A percentile compares a stretch with the other conserved stretches of the same genome.
phyloP scores from a whole-genome alignment of 2,113 vertebrate genomes.

The Ranitomeya imitator region DNA sequence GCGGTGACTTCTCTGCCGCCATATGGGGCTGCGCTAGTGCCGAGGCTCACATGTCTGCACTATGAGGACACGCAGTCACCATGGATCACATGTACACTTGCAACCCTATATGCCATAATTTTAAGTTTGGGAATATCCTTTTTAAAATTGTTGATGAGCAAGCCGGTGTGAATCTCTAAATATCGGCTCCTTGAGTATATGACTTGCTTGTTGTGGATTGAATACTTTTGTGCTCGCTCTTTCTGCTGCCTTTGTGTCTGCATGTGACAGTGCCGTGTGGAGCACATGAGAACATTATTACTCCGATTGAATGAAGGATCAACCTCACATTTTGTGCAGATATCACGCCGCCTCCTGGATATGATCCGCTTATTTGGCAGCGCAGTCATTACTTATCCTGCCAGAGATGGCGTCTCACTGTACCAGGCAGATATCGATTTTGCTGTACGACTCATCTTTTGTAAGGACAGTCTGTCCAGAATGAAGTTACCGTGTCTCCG shows the following conservation, averaged over 20 bases:
- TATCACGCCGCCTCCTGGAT: neutral
- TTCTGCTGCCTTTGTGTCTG: neutral
- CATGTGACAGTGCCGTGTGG: neutral
- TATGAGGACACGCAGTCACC: too few species aligned
- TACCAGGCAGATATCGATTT: slow-evolving; percentile 31
- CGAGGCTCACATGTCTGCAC: too few species aligned
- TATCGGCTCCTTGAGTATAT: too few species aligned
- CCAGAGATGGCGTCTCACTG: neutral
- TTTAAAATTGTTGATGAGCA: too few species aligned
- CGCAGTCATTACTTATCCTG: neutral
- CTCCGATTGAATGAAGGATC: neutral
- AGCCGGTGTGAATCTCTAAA: too few species aligned
- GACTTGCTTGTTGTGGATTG: too few species aligned
- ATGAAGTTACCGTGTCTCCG: slow-evolving; percentile 12
- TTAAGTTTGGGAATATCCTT: too few species aligned
- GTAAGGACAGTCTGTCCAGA: slow-evolving; percentile 23
- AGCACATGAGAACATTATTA: neutral
- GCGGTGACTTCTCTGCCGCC: too few species aligned
- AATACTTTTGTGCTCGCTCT: neutral
- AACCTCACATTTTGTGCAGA: neutral
- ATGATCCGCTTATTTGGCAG: neutral
- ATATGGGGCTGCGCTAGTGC: too few species aligned
- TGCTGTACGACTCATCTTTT: slow-evolving; percentile 31
- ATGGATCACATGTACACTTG: too few species aligned
- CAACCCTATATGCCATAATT: too few species aligned